These are phyloP conservation scores for Dermolepida albohirtum DNA, from an alignment of 2,888 invertebrate genomes.

Conservation along the genomic window DNA sequence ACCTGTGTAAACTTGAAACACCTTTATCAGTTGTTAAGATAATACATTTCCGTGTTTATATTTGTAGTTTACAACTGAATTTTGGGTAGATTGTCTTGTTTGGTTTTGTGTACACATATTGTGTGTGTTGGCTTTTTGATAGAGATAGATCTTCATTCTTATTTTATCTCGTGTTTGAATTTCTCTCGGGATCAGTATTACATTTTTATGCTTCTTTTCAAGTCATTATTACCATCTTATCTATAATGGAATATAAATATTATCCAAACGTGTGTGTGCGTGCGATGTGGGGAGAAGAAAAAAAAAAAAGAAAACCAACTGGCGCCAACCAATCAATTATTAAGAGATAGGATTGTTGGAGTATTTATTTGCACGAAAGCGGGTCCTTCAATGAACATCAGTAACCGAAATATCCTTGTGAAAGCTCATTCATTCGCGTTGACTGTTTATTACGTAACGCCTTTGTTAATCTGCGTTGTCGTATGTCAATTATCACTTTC, in stretches of 20 bases:
- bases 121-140: conserved; percentile 50
- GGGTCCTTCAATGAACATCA: conserved; percentile 20
- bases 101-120: conserved; percentile 37
- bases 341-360: conserved; percentile 33
- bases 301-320: conserved; percentile 28
- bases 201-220: conserved; percentile 38
- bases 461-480: conserved; percentile 30
- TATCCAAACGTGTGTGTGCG: conserved; percentile 24
- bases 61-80: conserved; percentile 47
- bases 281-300: too few species aligned
- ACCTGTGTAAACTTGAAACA: conserved; percentile 42
- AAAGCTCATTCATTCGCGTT: conserved; percentile 35
- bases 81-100: conserved; percentile 46
- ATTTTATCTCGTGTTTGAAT: conserved; percentile 47
- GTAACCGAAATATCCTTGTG: conserved; percentile 24
- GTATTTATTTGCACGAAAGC: conserved; percentile 30
- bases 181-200: conserved; percentile 42
- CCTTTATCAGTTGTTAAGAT: conserved; percentile 42
- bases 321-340: conserved; percentile 38
- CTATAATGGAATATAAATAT: conserved; percentile 41
- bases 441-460: conserved; percentile 15
- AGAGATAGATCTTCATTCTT: conserved; percentile 50
- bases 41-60: conserved; percentile 48
- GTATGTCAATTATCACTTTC: too few species aligned
- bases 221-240: conserved; percentile 43